Base-by-base conservation (phyloP, 2,113 vertebrate species). In the Plestiodon gilberti region DNA sequence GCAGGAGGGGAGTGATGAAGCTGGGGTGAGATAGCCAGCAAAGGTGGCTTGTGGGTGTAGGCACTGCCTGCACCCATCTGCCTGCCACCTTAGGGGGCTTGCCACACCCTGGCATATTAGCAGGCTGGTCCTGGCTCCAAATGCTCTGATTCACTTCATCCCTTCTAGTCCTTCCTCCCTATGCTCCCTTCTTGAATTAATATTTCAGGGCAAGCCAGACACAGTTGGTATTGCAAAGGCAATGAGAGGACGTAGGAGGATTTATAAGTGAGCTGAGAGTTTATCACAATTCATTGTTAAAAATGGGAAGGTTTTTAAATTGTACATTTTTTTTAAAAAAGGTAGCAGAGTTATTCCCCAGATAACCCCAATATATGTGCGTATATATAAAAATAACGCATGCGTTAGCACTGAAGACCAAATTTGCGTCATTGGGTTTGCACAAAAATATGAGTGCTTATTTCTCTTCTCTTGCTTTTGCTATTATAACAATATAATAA, bases 321-420 rank as follows among this genome's bases (percentile, higher is more conserved):
- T 67, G 30, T 70, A 20, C 7, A 71, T 48, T 55, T 35, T 9
- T 57, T 48, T 48, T 48, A 57, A 57, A 57, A 57, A 57, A 57
- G 52, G 52, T 55, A 82, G 5, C 8, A 57, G 33, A 35, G 20
- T 25, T 59, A 70, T 25, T n/a, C 14, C 30, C 65, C 65, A n/a
- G 30, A n/a, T n/a, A 8, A 30, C 13, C 17, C 55, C 13, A 57
- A 57, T 15, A 57, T 57, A 67, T 67, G 65, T 9, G n/a, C 30
- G n/a, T 69, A 15, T 14, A 69, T 69, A 14, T 28, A 65, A 2
- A 10, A n/a, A 38, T 25, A 48, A 17, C 28, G 1, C 10, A 8
- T 13, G 17, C 18, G 13, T 25, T 87, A 2, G 1, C 0, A 0
- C 4, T 71, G 20, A 52, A 43, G 17, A 38, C 9, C 62, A 0